Evolutionary conservation across 2,797 vertebrate genomes (phyloP).

Genomic region (Lithobates sylvaticus): DNA sequence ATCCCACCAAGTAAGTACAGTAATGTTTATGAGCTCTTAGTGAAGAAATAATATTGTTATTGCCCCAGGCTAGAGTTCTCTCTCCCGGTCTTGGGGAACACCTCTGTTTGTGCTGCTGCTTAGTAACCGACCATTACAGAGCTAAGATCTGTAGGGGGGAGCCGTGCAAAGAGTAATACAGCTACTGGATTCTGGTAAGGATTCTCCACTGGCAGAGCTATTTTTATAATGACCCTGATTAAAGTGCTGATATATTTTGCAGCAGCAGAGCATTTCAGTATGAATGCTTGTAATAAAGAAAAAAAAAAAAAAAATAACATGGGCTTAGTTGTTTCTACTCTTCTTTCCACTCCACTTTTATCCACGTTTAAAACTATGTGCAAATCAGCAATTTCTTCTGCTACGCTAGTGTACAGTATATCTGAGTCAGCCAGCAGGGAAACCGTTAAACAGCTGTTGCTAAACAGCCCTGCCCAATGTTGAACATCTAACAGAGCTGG

Average conservation of each 20-base stretch:
- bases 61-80: background rate
- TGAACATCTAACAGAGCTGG: slow-evolving; percentile 19
- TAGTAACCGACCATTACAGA: slow-evolving; percentile 45
- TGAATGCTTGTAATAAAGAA: background rate
- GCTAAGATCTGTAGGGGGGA: background rate
- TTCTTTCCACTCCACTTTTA: background rate
- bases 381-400: too few relatives aligned
- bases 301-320: too few relatives aligned
- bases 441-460: slow-evolving; percentile 7
- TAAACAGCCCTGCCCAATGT: background rate
- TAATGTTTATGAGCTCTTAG: background rate
- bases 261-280: background rate
- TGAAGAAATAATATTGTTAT: background rate
- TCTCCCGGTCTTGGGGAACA: slow-evolving; percentile 1
- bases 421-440: background rate
- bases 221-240: background rate
- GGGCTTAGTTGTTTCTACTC: too few relatives aligned
- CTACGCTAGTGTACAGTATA: background rate
- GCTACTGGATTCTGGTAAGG: background rate
- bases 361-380: too few relatives aligned
- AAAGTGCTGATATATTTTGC: background rate
- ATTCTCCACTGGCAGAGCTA: background rate
- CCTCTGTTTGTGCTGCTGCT: slow-evolving; percentile 34
- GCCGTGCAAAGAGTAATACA: background rate
- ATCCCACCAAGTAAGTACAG: background rate